phyloP scores from a whole-genome alignment of 2,113 vertebrate species.

The Lontra canadensis region DNA sequence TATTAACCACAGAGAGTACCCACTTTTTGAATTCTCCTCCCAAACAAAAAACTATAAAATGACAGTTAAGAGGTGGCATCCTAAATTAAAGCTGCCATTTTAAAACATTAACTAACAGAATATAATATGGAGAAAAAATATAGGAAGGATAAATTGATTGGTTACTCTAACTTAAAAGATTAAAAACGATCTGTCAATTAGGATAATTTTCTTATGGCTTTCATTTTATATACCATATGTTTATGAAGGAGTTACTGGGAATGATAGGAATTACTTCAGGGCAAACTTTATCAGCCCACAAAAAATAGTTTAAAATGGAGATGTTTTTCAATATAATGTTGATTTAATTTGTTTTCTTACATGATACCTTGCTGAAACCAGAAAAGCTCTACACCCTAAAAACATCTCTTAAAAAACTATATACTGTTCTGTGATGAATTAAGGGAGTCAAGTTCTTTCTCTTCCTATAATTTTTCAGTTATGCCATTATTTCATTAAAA shows the following conservation, averaged over 20 bases:
- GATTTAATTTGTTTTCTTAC: neutral
- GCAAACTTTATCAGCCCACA: slow-evolving; percentile 3
- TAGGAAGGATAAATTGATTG: neutral
- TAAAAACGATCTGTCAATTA: neutral
- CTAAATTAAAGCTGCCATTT: slow-evolving; percentile 6
- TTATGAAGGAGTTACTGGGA: slow-evolving; percentile 17
- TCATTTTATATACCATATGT: slow-evolving; percentile 23
- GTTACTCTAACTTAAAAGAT: slow-evolving; percentile 31
- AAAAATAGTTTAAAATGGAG: neutral
- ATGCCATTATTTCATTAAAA: neutral
- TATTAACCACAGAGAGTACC: neutral
- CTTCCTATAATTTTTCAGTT: neutral
- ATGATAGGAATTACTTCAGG: slow-evolving; percentile 32
- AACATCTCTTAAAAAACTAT: neutral
- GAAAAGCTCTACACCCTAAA: neutral
- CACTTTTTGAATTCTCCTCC: slow-evolving; percentile 10
- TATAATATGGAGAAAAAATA: neutral
- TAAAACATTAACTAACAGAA: neutral
- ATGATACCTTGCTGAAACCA: slow-evolving; percentile 38
- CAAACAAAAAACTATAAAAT: neutral
- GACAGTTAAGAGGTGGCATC: neutral
- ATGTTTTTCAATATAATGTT: slow-evolving; percentile 31
- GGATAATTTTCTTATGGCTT: neutral
- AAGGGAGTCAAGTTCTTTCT: neutral
- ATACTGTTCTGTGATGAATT: neutral